Conservation (phyloP, 2,888 invertebrate species). For the Orgyia antiqua region DNA sequence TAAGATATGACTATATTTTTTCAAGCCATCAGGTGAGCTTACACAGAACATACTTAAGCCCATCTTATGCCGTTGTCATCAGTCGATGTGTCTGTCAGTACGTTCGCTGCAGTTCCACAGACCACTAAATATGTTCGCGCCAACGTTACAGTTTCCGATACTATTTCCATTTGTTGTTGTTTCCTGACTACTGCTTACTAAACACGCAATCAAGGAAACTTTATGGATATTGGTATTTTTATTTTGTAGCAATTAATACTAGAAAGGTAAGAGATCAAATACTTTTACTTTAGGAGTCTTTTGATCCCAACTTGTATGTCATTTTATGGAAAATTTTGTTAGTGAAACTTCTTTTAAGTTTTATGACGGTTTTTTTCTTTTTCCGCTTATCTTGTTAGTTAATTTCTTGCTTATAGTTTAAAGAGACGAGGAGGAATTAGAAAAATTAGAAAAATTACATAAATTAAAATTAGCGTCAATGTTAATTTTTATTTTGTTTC, state of each 20-base stretch:
- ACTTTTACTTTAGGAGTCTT: constrained; percentile 11
- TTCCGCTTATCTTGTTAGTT: too few relatives aligned
- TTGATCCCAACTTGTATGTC: constrained; percentile 12
- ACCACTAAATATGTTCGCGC: constrained; percentile 62
- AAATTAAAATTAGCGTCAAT: too few relatives aligned
- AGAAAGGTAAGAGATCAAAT: constrained; percentile 17
- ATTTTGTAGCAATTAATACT: constrained; percentile 25
- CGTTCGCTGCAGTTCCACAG: constrained; percentile 20
- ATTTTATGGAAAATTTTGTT: constrained; percentile 2
- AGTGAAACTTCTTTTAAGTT: too few relatives aligned
- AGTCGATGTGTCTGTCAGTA: constrained; percentile 57
- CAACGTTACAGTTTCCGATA: constrained; percentile 61
- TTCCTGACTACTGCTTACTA: constrained; percentile 35
- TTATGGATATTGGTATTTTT: constrained; percentile 28
- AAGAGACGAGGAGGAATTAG: too few relatives aligned
- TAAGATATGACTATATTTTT: too few relatives aligned
- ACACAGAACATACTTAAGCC: too few relatives aligned
- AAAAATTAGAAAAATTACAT: too few relatives aligned
- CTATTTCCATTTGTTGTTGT: constrained; percentile 57
- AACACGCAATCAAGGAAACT: constrained; percentile 44
- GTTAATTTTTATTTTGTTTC: too few relatives aligned
- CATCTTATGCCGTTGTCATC: constrained; percentile 36
- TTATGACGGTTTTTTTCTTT: too few relatives aligned
- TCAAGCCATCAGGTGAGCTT: too few relatives aligned
- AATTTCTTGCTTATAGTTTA: too few relatives aligned